Evolutionary conservation across 2,797 vertebrate genomes (phyloP), one percentile per base, ranked within the genome.

Genomic region (Brachyalestes nurse): DNA sequence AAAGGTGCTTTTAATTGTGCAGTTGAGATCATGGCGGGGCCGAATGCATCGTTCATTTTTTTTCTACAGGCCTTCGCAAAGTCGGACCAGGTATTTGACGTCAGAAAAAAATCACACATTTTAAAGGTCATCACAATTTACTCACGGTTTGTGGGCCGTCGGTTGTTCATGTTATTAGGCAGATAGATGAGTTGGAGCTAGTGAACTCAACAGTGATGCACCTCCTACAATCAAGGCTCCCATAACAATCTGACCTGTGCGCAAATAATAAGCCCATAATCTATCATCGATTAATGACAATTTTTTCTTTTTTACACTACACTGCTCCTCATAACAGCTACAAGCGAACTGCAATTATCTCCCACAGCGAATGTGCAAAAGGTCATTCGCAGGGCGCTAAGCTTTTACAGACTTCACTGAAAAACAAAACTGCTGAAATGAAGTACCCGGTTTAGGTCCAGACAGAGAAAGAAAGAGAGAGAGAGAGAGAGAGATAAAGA

Each of bases 401-500:
- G 28, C 28, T 28, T 53, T 72, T 74, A 2, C 49, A 72, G 49
- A 57, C 28, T 77, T 81, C 49, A 69, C 67, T 72, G 60, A 72
- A 82, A 77, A 72, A 55, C 73, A 77, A 79, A 82, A 34, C 58
- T 84, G 60, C 55, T 62, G 66, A 82, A 76, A 70, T 80, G 66
- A 75, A 69, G 47, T 21, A 55, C 51, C 61, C 74, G 69, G 4
- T 72, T 72, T 65, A 34, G 66, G 75, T 74, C 81, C 61, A 76
- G 58, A 72, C 71, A 73, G 57, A 78, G 75, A 83, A 23, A 51
- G 23, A 76, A 38, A 28, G 28, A 28, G 28, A 28, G 28, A 28
- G 28, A 28, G 28, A 28, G 28, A 28, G 1, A 28, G 3, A 28
- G 28, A 28, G 28, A n/a, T n/a, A n/a, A n/a, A 28, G 28, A 28